Percentiles rank a stretch among this genome's conserved stretches.
Conservation (phyloP, 2,888 invertebrate genomes). For the Tetheella fluctuosa region DNA sequence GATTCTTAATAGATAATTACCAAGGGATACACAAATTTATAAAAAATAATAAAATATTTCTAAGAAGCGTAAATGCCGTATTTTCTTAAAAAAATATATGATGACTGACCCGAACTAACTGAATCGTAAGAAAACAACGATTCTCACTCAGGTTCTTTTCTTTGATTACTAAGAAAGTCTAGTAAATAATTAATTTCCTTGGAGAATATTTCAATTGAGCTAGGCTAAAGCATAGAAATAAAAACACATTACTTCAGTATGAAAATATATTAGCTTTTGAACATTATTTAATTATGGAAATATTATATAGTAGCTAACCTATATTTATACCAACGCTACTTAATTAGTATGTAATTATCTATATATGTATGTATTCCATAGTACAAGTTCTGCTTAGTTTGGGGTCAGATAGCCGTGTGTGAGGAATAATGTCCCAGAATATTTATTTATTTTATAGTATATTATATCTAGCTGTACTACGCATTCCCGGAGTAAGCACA, state of each 20-base stretch:
- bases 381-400: no score
- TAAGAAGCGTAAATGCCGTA: background rate
- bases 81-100: background rate
- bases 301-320: no score
- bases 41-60: background rate
- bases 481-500: no score
- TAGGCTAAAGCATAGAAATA: background rate
- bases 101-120: background rate
- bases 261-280: no score
- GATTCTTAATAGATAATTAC: background rate
- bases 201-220: background rate
- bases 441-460: no score
- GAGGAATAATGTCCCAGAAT: no score
- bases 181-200: background rate
- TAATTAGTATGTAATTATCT: no score
- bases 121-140: background rate
- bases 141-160: background rate
- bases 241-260: background rate
- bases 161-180: background rate
- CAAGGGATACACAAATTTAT: no score
- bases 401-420: no score
- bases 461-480: no score
- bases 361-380: no score
- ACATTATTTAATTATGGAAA: background rate
- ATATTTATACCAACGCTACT: no score